Base-by-base conservation (phyloP, 2,888 invertebrate species). In the Melanostoma mellinum region DNA sequence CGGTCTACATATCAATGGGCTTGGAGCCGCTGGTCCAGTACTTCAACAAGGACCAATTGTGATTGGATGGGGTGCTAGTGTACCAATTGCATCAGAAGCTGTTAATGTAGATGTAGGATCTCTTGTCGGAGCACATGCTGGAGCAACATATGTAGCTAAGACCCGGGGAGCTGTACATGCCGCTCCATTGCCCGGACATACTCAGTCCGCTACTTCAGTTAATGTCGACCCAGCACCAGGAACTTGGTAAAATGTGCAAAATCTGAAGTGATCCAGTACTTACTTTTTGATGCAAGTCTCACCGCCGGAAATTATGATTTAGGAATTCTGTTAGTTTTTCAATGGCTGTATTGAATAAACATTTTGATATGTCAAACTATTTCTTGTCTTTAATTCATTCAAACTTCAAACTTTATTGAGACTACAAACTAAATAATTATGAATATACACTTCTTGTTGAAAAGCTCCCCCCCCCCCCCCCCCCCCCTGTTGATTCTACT, bases 221-320 rank as follows among this genome's bases (percentile, higher is more conserved):
- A 89, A 89, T 48, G 87, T 89, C 65, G 87, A 87, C 38, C 89
- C 89, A 63, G 89, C 89, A 6, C 89, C 89, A 76, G 89, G 89
- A 80, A 89, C 89, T 20, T 69, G 67, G 72, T 80, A 80, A 63
- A 42, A 42, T 44, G 8, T 20, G 35, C 8, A 10, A 36, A 2
- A 2, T 35, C 68, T 38, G 48, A 50, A 32, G n/a, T 20, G 20
- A 20, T 20, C 20, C 20, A 20, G 20, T 20, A n/a, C n/a, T n/a
- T n/a, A n/a, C n/a, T n/a, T n/a, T n/a, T n/a, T n/a, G n/a, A n/a
- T n/a, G n/a, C n/a, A n/a, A n/a, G n/a, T n/a, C n/a, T n/a, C n/a
- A n/a, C n/a, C n/a, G n/a, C 20, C 20, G 20, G 20, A 20, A 20
- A 20, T 20, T 20, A 20, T 20, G 20, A 1, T 20, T 20, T 20